Base-by-base conservation (phyloP, 2,113 vertebrate species). In the Colaptes auratus region DNA sequence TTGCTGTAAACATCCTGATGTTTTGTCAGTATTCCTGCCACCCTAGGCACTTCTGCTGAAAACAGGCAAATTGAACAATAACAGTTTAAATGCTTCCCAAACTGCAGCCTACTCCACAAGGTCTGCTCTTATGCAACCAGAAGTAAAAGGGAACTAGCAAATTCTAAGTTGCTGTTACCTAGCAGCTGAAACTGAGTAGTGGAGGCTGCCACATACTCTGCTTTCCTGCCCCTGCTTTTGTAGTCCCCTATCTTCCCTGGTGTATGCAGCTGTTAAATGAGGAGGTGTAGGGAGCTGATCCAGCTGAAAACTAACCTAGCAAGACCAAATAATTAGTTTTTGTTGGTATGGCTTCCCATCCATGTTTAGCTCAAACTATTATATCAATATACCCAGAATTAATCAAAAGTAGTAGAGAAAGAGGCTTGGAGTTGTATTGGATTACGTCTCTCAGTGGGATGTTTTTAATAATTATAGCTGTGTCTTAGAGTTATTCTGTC, bases 321-420 rank as follows among this genome's bases (percentile, higher is more conserved):
- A 36, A 31, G 31, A 33, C 25, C n/a, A 27, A 10, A 42, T 44
- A 5, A 19, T 2, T 3, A 2, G 5, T 0, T 58, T 83, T 25
- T 77, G 25, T 64, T 33, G 33, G 11, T 13, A 0, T 61, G 64
- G 39, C 12, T 84, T 58, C 35, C 58, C 8, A n/a, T 10, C 36
- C 36, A 1, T 21, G 15, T 6, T 42, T 8, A 55, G 27, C 73
- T 71, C 31, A 33, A 52, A 33, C 36, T 86, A 15, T 61, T 25
- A 28, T 0, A 88, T 20, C 30, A 17, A 7, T 67, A 7, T 19
- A 58, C 5, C 23, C 70, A 79, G 48, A 67, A 52, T 39, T 60
- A 28, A 39, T 30, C 42, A 39, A 56, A 81, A 50, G 23, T 31
- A 3, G 36, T 44, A 55, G 16, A 10, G 28, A 27, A 24, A 35